Conservation (phyloP, 53 echinoderm and acorn worm genomes). For the Paracentrotus lividus region DNA sequence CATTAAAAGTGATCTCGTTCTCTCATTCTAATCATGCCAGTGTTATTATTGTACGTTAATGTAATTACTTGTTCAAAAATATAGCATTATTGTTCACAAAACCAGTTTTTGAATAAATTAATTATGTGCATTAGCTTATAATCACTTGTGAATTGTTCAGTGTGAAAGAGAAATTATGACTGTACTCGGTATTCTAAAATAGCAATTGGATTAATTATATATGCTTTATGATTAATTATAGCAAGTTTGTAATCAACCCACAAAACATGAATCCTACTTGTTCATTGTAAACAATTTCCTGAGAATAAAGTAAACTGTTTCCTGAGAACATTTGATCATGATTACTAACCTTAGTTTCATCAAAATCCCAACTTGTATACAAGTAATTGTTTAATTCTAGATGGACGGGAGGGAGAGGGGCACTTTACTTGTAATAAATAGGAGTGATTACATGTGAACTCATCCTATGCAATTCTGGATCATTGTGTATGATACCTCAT, state of each 20-base stretch:
- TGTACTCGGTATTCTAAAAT: neutral
- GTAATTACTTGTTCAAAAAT: neutral
- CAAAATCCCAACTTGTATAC: neutral
- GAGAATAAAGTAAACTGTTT: neutral
- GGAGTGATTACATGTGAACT: neutral
- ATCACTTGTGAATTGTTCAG: neutral
- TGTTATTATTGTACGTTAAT: neutral
- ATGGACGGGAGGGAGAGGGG: neutral
- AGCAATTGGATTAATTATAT: neutral
- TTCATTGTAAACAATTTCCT: neutral
- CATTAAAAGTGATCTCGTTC: neutral
- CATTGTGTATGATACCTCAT: neutral
- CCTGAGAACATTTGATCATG: neutral
- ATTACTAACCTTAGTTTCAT: neutral
- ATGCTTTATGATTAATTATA: too few species aligned
- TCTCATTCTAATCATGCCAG: neutral
- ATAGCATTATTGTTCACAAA: neutral
- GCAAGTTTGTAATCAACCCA: neutral
- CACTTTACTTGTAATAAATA: neutral
- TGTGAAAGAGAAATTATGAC: neutral
- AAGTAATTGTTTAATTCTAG: neutral
- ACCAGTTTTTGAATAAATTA: neutral
- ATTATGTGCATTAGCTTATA: neutral
- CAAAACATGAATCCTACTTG: neutral
- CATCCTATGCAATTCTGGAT: neutral